Base-by-base conservation (phyloP, 1,140 invertebrate species). In the Orchesella cincta region DNA sequence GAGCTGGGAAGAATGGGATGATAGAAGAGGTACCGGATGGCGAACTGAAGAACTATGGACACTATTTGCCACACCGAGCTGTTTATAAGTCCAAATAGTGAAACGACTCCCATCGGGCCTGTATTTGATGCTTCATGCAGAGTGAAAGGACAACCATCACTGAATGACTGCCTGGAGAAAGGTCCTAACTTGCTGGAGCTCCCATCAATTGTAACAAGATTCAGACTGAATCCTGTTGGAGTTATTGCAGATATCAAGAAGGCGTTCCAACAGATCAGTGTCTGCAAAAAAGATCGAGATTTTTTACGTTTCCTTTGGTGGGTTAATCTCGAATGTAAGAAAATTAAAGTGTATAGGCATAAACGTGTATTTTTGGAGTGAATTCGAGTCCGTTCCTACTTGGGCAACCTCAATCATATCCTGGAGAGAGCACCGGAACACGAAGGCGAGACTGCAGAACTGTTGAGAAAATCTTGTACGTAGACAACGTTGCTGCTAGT, bases 121-220 rank as follows among this genome's bases (percentile, higher is more conserved):
- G 62, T 67, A 12, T 67, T 67, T 31, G 33, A 67, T 29, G 62
- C 62, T 3, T 67, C 62, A 2, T 67, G 29, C 62, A 67, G n/a
- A 14, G 14, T 12, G 12, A 33, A 33, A 29, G n/a, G 12, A 3
- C 8, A 3, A 14, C 62, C 62, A 5, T 67, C 62, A 8, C 31
- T 67, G 26, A 67, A 67, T 33, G 62, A 67, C 8, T 67, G 62
- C 33, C 62, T 67, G 26, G 28, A 67, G 12, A 33, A 18, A 18
- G 54, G 54, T 5, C 78, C 79, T 1, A 86, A 86, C 82, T 77
- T 87, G 0, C 83, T 86, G 23, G 85, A 87, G 76, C 85, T 87
- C 23, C 83, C 85, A 5, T 62, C 79, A 14, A 76, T 86, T 36
- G 39, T 87, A 29, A 23, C 84, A 28, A 64, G 81, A 18, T 87